Evolutionary conservation across 2,797 vertebrate species (phyloP).

Genomic region (Sebastes elongatus): DNA sequence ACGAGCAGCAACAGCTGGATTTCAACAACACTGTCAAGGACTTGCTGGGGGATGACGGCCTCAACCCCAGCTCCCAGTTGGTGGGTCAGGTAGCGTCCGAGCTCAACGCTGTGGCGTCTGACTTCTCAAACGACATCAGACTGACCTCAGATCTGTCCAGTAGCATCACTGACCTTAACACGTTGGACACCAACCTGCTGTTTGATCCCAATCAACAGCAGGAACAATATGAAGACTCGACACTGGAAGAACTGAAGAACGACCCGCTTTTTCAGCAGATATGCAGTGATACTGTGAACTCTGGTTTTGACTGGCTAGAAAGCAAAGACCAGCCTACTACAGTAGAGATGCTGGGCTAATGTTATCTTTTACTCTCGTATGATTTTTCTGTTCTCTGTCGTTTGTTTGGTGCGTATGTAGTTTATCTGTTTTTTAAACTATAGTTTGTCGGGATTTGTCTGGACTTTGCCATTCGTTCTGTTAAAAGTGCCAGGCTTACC

Average conservation of each 20-base stretch:
- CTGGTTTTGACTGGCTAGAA: conserved; percentile 99
- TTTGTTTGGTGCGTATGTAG: conserved; percentile 75
- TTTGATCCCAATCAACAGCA: conserved; percentile 98
- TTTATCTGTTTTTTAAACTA: conserved; percentile 82
- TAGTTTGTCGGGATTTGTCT: conserved; percentile 85
- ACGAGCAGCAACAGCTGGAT: conserved; percentile 88
- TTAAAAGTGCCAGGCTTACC: conserved; percentile 94
- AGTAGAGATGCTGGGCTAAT: conserved; percentile 99
- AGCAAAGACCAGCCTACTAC: conserved; percentile 99
- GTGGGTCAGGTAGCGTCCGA: conserved; percentile 95
- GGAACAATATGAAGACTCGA: conserved; percentile 97
- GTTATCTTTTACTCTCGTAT: conserved; percentile 71
- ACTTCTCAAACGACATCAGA: conserved; percentile 96
- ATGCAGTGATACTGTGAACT: conserved; percentile 97
- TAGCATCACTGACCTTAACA: conserved; percentile 99
- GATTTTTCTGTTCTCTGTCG: conserved; percentile 81
- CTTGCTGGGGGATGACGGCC: conserved; percentile 91
- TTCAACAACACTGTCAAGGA: conserved; percentile 98
- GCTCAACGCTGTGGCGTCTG: conserved; percentile 90
- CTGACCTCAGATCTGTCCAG: conserved; percentile 98
- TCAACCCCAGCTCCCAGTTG: conserved; percentile 95
- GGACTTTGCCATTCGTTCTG: conserved; percentile 94
- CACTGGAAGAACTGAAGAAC: conserved; percentile 99
- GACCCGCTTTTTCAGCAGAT: conserved; percentile 99
- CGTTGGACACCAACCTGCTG: conserved; percentile 97